These are phyloP conservation scores for Malthinus flaveolus DNA, from an alignment of 2,888 invertebrate genomes.

Conservation along the genomic window DNA sequence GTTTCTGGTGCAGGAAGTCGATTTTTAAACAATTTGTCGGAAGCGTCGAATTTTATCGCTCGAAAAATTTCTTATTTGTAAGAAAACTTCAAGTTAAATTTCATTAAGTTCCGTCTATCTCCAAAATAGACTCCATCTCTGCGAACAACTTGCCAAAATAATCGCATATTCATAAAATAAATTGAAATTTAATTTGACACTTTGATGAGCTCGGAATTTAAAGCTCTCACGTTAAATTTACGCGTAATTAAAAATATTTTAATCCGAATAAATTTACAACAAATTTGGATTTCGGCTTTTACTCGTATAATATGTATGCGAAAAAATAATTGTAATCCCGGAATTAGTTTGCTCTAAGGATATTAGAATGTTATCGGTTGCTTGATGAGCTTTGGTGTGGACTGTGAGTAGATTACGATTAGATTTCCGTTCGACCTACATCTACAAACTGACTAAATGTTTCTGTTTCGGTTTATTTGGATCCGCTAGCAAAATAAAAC, in stretches of 20 bases:
- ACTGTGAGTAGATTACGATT: slow-evolving; percentile 17
- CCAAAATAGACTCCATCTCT: slow-evolving; percentile 1
- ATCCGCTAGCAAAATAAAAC: too few relatives aligned
- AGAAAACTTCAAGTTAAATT: too few relatives aligned
- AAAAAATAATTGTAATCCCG: slow-evolving; percentile 7
- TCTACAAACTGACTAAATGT: slow-evolving; percentile 12
- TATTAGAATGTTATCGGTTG: slow-evolving; percentile 27
- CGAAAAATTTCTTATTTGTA: too few relatives aligned
- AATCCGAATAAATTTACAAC: too few relatives aligned
- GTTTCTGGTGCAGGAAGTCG: too few relatives aligned
- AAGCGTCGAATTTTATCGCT: too few relatives aligned
- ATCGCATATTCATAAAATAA: not conserved
- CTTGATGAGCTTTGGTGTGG: slow-evolving; percentile 21
- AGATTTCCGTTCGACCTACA: slow-evolving; percentile 24
- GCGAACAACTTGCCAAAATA: not conserved
- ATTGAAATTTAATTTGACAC: slow-evolving; percentile 16
- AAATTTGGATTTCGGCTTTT: not conserved
- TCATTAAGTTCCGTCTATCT: not conserved
- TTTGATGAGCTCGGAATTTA: slow-evolving; percentile 10
- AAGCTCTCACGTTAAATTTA: not conserved
- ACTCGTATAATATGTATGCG: too few relatives aligned
- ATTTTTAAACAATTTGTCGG: too few relatives aligned
- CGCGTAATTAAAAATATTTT: not conserved
- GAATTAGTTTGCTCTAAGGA: slow-evolving; percentile 20
- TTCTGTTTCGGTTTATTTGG: not conserved